A percentile compares a stretch with the other conserved stretches of the same genome.
Conservation (phyloP, 1,140 invertebrate genomes). For the Arctopsyche grandis region DNA sequence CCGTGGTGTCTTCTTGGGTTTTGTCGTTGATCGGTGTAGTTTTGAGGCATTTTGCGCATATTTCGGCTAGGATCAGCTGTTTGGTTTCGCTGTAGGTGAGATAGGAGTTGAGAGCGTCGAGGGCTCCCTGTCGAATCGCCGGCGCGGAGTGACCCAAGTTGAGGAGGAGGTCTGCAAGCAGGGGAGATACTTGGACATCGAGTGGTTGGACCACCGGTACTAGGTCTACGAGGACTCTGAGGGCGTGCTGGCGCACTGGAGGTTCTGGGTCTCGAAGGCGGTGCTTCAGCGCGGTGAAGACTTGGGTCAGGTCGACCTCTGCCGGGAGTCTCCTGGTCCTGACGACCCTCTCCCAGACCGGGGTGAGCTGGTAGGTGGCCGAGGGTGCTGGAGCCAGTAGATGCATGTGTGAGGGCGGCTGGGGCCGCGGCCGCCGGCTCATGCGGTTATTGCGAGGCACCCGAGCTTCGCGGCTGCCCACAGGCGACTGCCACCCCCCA, state of each 20-base stretch:
- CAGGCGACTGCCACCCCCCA: slow-evolving; percentile 18
- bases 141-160: slow-evolving; percentile 81
- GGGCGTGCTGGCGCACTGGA: slow-evolving; percentile 81
- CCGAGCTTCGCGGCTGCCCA: slow-evolving; percentile 17
- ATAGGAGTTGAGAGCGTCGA: slow-evolving; percentile 76
- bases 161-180: slow-evolving; percentile 74
- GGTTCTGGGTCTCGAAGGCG: slow-evolving; percentile 81
- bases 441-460: slow-evolving; percentile 28
- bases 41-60: slow-evolving; percentile 73
- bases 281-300: slow-evolving; percentile 75
- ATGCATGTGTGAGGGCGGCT: slow-evolving; percentile 8
- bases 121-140: slow-evolving; percentile 78
- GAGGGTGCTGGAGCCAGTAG: slow-evolving; percentile 38
- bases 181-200: slow-evolving; percentile 68
- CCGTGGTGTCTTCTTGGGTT: slow-evolving; percentile 71
- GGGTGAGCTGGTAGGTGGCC: slow-evolving; percentile 68
- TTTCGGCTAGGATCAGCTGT: slow-evolving; percentile 69
- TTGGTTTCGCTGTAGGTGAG: slow-evolving; percentile 70
- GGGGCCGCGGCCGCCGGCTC: slow-evolving; percentile 27
- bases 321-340: slow-evolving; percentile 69
- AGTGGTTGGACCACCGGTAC: slow-evolving; percentile 75
- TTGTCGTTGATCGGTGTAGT: slow-evolving; percentile 67
- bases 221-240: slow-evolving; percentile 78
- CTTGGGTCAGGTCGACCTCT: slow-evolving; percentile 70
- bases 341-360: slow-evolving; percentile 80